phyloP scores from a whole-genome alignment of 2,797 vertebrate species.

The Antennarius maculatus region DNA sequence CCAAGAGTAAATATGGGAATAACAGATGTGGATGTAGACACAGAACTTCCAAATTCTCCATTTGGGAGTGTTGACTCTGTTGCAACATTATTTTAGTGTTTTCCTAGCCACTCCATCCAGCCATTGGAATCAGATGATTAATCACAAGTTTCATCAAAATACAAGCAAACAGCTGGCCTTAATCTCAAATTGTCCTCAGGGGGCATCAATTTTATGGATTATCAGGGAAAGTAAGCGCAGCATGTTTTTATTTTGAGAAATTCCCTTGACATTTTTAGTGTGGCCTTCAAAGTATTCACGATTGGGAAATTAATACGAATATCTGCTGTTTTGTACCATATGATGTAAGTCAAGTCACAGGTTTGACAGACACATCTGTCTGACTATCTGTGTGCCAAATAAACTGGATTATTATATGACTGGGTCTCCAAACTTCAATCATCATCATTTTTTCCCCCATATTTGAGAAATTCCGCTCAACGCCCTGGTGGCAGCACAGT shows the following conservation, averaged over 20 bases:
- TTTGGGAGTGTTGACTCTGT: background rate
- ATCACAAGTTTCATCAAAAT: background rate
- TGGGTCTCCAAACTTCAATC: background rate
- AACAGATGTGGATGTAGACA: background rate
- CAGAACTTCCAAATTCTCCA: background rate
- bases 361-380: no score
- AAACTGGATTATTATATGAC: no score
- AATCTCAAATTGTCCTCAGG: background rate
- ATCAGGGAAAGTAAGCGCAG: background rate
- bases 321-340: background rate
- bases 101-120: background rate
- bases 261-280: background rate
- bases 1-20: background rate
- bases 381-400: background rate
- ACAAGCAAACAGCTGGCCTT: slow-evolving; percentile 13
- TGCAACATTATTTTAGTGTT: background rate
- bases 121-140: slow-evolving; percentile 20
- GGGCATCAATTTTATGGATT: background rate
- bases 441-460: background rate
- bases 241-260: background rate
- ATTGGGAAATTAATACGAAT: background rate
- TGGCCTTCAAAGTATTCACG: background rate
- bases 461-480: slow-evolving; percentile 11
- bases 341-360: no score
- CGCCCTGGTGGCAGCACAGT: background rate